Conservation (phyloP, 2,113 vertebrate genomes). For the Sclerurus mexicanus region DNA sequence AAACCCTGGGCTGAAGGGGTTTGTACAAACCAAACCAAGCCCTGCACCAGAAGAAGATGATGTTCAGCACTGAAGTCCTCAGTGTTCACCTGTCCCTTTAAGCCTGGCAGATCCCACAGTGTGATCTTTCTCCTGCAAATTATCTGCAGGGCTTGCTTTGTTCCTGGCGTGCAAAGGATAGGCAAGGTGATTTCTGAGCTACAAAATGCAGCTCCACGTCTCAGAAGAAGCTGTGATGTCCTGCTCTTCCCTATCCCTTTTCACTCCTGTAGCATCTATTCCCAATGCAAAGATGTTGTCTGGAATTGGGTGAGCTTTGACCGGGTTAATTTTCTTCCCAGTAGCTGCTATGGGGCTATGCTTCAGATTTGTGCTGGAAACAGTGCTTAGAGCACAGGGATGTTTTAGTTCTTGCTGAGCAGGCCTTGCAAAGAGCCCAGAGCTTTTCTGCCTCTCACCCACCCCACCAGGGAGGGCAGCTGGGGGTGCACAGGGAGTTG, state of each 20-base stretch:
- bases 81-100: not conserved
- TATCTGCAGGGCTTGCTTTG: not conserved
- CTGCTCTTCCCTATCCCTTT: not conserved
- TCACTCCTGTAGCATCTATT: not conserved
- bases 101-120: not conserved
- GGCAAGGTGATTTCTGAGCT: not conserved
- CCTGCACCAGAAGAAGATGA: not conserved
- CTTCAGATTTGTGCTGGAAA: not conserved
- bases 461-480: fast-evolving
- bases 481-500: not conserved
- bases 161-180: not conserved
- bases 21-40: not conserved
- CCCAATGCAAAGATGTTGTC: not conserved
- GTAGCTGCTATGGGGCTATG: fast-evolving
- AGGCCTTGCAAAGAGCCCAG: not conserved
- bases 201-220: not conserved
- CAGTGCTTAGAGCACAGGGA: not conserved
- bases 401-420: not conserved
- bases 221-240: not conserved
- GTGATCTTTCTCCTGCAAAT: not conserved
- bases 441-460: not conserved
- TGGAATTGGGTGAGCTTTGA: not conserved
- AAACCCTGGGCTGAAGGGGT: not conserved
- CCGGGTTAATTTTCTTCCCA: not conserved
- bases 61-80: not conserved